phyloP scores from a whole-genome alignment of 2,888 invertebrate genomes.

The Hirtodrosophila cameraria region DNA sequence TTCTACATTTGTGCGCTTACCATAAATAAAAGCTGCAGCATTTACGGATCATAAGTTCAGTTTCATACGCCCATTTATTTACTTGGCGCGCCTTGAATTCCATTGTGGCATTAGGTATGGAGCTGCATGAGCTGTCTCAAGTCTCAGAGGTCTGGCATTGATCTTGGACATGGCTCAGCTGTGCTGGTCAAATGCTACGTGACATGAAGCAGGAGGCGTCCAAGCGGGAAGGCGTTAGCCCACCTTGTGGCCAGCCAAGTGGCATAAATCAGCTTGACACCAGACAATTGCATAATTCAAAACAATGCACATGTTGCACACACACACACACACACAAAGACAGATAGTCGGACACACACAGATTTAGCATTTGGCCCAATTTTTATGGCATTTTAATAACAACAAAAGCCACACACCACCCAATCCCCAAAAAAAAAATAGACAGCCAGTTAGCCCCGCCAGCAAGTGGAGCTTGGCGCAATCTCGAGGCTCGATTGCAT shows the following conservation, averaged over 20 bases:
- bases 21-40: constrained; percentile 34
- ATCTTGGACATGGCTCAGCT: constrained; percentile 58
- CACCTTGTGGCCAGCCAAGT: constrained; percentile 46
- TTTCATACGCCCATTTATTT: constrained; percentile 26
- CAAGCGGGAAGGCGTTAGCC: constrained; percentile 52
- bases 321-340: constrained; percentile 7
- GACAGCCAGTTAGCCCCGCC: not conserved
- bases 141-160: constrained; percentile 62
- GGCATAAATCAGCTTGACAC: constrained; percentile 75
- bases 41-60: constrained; percentile 40
- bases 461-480: constrained; percentile 50
- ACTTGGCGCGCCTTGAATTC: constrained; percentile 59
- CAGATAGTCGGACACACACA: too few species aligned
- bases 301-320: constrained; percentile 60
- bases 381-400: constrained; percentile 70
- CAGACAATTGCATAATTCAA: constrained; percentile 53
- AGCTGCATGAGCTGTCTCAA: constrained; percentile 31
- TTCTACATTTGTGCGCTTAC: constrained; percentile 4
- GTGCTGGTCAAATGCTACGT: constrained; percentile 47
- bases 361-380: constrained; percentile 64
- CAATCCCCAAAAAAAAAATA: constrained; percentile 9
- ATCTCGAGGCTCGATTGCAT: constrained; percentile 64
- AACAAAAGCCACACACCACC: constrained; percentile 28
- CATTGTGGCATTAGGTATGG: constrained; percentile 44
- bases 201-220: constrained; percentile 57